Conservation (phyloP, 1,140 invertebrate genomes). For the Lepidurus arcticus region DNA sequence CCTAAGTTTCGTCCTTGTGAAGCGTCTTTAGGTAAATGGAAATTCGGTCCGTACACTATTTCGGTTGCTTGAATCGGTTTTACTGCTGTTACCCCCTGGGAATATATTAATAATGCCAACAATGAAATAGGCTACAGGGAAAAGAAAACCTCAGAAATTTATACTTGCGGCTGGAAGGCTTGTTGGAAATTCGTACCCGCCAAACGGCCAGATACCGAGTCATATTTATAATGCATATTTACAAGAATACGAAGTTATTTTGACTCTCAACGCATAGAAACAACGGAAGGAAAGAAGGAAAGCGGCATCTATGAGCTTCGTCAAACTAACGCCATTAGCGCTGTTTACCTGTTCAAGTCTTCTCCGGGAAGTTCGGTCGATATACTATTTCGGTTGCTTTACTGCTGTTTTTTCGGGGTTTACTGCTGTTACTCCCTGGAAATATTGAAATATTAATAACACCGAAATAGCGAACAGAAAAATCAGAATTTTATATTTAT, state of each 20-base stretch:
- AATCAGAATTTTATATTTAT: too few relatives aligned
- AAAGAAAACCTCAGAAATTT: background rate
- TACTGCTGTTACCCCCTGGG: background rate
- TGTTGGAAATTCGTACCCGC: background rate
- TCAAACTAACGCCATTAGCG: too few relatives aligned
- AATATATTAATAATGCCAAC: background rate
- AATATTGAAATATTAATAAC: too few relatives aligned
- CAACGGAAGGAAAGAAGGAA: background rate
- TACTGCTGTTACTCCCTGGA: too few relatives aligned
- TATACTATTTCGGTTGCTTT: too few relatives aligned
- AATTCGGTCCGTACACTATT: background rate
- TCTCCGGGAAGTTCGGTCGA: too few relatives aligned
- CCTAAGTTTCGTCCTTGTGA: background rate
- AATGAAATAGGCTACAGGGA: background rate
- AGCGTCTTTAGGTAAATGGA: background rate
- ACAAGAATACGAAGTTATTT: background rate
- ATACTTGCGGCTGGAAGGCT: constrained; percentile 3
- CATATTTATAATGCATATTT: constrained; percentile 11
- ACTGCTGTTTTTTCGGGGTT: too few relatives aligned
- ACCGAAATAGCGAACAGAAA: too few relatives aligned
- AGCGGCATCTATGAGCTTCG: background rate
- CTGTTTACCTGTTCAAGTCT: too few relatives aligned
- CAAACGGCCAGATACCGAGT: background rate
- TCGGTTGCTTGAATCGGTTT: background rate
- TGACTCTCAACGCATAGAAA: background rate